A percentile compares a stretch with the other conserved stretches of the same genome.
Evolutionary conservation across 2,888 invertebrate species (phyloP).

Genomic region (Tanytarsus gracilentus): DNA sequence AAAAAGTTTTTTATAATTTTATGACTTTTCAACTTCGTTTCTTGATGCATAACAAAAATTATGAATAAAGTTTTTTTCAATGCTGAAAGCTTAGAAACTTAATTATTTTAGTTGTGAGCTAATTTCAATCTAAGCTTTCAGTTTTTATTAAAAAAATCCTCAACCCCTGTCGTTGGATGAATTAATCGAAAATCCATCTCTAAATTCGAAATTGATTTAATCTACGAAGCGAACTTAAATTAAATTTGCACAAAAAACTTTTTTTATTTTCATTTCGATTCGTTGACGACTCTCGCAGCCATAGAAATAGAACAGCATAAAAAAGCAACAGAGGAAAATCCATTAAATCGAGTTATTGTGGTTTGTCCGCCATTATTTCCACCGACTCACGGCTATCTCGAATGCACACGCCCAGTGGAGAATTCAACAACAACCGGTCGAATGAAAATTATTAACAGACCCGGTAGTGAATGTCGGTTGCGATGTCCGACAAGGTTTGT

Average conservation of each 20-base stretch:
- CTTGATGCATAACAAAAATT: no score
- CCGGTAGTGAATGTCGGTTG: slow-evolving; percentile 45
- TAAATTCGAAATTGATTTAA: no score
- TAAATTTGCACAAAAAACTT: neutral
- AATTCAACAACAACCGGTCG: slow-evolving; percentile 35
- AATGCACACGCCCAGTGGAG: slow-evolving; percentile 40
- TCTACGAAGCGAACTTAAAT: no score
- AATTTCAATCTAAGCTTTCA: no score
- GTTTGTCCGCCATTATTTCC: slow-evolving; percentile 44
- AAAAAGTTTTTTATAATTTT: no score
- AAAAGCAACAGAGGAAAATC: neutral
- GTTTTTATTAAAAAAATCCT: no score
- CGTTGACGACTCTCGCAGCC: neutral
- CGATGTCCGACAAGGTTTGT: slow-evolving; percentile 39
- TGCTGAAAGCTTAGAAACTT: no score
- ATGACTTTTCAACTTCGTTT: no score
- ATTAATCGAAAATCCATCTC: no score
- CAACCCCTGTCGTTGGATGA: neutral
- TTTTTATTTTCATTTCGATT: neutral
- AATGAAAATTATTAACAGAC: slow-evolving; percentile 40
- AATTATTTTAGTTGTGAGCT: no score
- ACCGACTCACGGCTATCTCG: slow-evolving; percentile 44
- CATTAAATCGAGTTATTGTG: slow-evolving; percentile 30
- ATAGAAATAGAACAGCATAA: no score
- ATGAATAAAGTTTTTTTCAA: no score